Evolutionary conservation across 2,797 vertebrate species (phyloP).

Genomic region (Sylvilagus floridanus): DNA sequence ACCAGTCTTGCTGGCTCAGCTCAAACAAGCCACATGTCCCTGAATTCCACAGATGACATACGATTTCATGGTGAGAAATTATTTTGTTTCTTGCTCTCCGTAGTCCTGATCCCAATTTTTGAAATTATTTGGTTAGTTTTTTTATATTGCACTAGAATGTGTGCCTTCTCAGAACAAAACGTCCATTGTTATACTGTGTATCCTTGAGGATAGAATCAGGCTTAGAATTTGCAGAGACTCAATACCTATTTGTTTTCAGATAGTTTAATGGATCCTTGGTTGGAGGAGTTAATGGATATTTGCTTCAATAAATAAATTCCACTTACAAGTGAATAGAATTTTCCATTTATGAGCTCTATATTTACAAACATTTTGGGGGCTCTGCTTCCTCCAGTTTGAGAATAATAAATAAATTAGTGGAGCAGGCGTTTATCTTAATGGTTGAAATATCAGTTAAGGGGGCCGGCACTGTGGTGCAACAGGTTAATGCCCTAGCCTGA

Average conservation of each 20-base stretch:
- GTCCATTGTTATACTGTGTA: not conserved
- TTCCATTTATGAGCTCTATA: not conserved
- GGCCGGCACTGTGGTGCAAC: no score
- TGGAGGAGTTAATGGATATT: not conserved
- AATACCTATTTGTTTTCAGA: not conserved
- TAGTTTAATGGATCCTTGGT: not conserved
- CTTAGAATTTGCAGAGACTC: not conserved
- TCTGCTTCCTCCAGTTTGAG: not conserved
- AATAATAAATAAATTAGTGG: not conserved
- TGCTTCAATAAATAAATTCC: not conserved
- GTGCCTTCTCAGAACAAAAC: not conserved
- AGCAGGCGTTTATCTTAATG: no score
- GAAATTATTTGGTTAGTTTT: not conserved
- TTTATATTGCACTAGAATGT: not conserved
- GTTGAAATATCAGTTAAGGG: no score
- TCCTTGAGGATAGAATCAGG: not conserved
- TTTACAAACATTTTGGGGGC: not conserved
- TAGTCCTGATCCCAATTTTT: not conserved
- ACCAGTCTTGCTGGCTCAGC: not conserved
- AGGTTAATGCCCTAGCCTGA: no score
- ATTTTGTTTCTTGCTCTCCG: not conserved
- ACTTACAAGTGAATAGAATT: not conserved
- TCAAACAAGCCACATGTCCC: not conserved
- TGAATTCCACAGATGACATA: not conserved
- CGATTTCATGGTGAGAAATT: not conserved